These are phyloP conservation scores for Ophioninae sp. DNA, from an alignment of 2,888 invertebrate species.

Conservation along the genomic window DNA sequence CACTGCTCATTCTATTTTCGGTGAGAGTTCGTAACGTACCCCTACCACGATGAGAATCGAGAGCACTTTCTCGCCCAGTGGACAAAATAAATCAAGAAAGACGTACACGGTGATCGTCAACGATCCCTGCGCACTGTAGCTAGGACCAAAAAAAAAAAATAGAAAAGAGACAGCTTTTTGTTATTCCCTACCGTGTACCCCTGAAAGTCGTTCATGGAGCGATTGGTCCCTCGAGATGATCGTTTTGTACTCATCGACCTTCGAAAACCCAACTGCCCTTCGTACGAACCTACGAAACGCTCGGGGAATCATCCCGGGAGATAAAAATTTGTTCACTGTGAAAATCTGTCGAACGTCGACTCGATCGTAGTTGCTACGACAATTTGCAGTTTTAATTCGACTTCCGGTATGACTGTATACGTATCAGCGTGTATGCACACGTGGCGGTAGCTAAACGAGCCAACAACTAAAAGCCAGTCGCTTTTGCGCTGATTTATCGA, in stretches of 20 bases:
- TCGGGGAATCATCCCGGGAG: background rate
- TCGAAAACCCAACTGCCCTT: background rate
- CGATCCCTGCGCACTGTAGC: conserved; percentile 13
- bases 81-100: conserved; percentile 74
- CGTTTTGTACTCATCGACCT: conserved; percentile 31
- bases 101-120: conserved; percentile 60
- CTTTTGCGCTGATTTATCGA: conserved; percentile 69
- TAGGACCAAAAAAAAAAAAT: background rate
- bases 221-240: conserved; percentile 29
- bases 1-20: conserved; percentile 16
- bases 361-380: background rate
- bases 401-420: background rate
- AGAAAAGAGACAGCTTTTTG: conserved; percentile 13
- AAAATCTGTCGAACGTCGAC: background rate
- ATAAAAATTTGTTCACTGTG: background rate
- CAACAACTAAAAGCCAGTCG: conserved; percentile 50
- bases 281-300: background rate
- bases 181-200: conserved; percentile 20
- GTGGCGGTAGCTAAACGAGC: conserved; percentile 36
- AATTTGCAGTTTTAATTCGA: too few species aligned
- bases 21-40: conserved; percentile 11
- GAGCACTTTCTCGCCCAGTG: conserved; percentile 73
- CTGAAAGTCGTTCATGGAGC: conserved; percentile 19
- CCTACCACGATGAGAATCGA: conserved; percentile 65
- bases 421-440: conserved; percentile 2